Evolutionary conservation across 2,888 invertebrate genomes (phyloP).

Genomic region (Stomorhina lunata): DNA sequence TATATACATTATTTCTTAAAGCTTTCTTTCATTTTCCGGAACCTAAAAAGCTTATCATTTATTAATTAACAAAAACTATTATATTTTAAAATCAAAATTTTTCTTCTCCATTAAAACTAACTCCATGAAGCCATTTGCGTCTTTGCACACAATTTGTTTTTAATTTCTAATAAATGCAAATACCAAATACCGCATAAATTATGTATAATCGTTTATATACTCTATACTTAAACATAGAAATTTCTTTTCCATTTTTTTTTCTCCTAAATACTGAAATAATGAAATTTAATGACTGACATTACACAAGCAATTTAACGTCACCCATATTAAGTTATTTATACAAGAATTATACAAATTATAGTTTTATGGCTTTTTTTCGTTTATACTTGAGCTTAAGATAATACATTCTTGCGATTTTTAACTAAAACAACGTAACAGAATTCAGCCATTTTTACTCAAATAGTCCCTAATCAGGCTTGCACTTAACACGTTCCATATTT

Average conservation of each 20-base stretch:
- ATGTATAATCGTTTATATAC: not conserved
- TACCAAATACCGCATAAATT: not conserved
- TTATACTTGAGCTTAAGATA: not conserved
- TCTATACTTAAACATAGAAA: not conserved
- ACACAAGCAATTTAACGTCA: not conserved
- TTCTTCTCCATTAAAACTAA: too few relatives aligned
- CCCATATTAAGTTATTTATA: not conserved
- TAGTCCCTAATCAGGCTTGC: constrained; percentile 30
- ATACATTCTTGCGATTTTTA: not conserved
- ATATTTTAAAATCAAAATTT: too few relatives aligned
- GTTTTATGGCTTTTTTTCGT: not conserved
- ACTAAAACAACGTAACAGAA: not conserved
- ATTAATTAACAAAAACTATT: too few relatives aligned
- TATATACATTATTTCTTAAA: too few relatives aligned
- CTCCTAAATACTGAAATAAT: not conserved
- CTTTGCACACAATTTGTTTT: too few relatives aligned
- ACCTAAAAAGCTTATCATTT: too few relatives aligned
- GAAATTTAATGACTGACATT: not conserved
- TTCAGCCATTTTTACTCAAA: not conserved
- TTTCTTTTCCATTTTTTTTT: not conserved
- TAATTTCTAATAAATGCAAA: too few relatives aligned
- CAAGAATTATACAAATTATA: constrained; percentile 1
- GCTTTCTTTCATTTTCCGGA: too few relatives aligned
- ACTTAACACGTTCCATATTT: constrained; percentile 46
- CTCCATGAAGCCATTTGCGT: too few relatives aligned